Percentiles rank a stretch among this genome's conserved stretches.
Conservation (phyloP, 1,140 invertebrate species). For the Sipha flava region DNA sequence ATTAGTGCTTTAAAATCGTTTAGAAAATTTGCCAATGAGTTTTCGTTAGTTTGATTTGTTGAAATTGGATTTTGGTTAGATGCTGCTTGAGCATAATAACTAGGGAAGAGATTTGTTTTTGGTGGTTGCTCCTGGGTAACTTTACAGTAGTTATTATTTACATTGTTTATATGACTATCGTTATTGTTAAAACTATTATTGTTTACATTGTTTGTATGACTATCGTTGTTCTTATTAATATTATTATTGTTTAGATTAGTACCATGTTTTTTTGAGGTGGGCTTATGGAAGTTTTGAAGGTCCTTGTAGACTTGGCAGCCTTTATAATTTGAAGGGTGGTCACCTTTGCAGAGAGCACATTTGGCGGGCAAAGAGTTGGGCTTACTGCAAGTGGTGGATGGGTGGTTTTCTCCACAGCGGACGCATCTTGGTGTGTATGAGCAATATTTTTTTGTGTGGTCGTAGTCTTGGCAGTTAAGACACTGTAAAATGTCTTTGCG, state of each 20-base stretch:
- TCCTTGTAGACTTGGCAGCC: background rate
- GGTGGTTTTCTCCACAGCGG: slow-evolving; percentile 42
- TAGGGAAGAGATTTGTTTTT: background rate
- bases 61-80: background rate
- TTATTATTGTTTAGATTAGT: no score
- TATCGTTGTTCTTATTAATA: no score
- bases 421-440: slow-evolving; percentile 39
- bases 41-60: background rate
- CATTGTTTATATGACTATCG: background rate
- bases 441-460: slow-evolving; percentile 43
- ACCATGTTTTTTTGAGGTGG: no score
- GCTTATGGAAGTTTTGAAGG: background rate
- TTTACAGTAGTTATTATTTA: background rate
- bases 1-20: background rate
- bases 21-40: background rate
- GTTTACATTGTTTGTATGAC: no score
- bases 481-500: slow-evolving; percentile 38
- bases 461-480: slow-evolving; percentile 41
- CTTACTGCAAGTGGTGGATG: slow-evolving; percentile 42
- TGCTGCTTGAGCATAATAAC: background rate
- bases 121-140: background rate
- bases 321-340: background rate
- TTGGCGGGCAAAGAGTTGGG: slow-evolving; percentile 28
- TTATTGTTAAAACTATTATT: no score
- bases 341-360: slow-evolving; percentile 36